Evolutionary conservation across 2,113 vertebrate species (phyloP).

Genomic region (Chaenocephalus aceratus): DNA sequence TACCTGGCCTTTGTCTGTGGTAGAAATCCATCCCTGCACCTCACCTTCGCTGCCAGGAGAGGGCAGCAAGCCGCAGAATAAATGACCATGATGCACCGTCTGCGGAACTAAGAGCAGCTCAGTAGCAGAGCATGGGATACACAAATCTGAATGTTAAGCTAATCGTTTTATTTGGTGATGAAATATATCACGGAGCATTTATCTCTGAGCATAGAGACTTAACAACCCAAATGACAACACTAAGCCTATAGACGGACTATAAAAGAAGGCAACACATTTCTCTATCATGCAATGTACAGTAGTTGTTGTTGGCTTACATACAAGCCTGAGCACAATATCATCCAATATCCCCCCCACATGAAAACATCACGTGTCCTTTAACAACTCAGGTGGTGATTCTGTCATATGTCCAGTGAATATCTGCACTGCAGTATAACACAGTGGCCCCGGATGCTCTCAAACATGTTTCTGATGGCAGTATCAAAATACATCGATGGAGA

Average conservation of each 20-base stretch:
- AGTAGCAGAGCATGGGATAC: background rate
- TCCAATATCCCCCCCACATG: background rate
- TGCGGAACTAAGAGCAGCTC: constrained; percentile 14
- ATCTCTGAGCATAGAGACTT: background rate
- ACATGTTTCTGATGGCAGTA: constrained; percentile 35
- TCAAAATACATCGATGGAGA: constrained; percentile 43
- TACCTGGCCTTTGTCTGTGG: background rate
- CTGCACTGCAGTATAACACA: constrained; percentile 70
- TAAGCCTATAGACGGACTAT: background rate
- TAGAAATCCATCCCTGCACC: constrained; percentile 11
- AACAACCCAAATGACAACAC: background rate
- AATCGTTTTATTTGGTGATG: background rate
- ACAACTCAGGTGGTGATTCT: constrained; percentile 25
- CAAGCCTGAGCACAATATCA: background rate
- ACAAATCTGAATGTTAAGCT: background rate
- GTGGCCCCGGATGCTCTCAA: constrained; percentile 33
- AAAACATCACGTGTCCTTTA: constrained; percentile 9
- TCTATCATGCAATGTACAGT: background rate
- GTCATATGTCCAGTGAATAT: constrained; percentile 48
- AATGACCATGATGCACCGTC: background rate
- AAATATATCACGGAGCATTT: background rate
- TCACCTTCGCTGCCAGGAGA: constrained; percentile 53
- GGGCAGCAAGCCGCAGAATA: constrained; percentile 64
- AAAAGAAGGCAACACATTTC: constrained; percentile 4
- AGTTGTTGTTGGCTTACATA: background rate